Percentiles rank a stretch among this genome's conserved stretches.
These are phyloP conservation scores for Pandemis cinnamomeana DNA, from an alignment of 2,888 invertebrate species.

Conservation along the genomic window DNA sequence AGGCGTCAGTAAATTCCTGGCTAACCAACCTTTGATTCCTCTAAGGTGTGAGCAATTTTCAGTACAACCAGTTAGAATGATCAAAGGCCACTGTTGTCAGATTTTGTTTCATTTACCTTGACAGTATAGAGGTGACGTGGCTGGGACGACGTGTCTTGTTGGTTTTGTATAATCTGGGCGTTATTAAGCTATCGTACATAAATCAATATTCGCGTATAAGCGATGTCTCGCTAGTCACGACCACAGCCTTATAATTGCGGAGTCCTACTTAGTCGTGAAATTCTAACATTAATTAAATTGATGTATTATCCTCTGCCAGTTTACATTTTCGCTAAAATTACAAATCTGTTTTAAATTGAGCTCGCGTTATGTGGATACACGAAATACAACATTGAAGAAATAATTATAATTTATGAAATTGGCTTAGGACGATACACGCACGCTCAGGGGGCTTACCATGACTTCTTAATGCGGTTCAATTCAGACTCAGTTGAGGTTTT, in stretches of 20 bases:
- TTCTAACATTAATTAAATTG: conserved; percentile 3
- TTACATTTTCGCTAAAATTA: not conserved
- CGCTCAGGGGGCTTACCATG: no score
- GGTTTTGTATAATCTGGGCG: not conserved
- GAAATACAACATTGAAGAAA: not conserved
- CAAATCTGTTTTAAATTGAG: not conserved
- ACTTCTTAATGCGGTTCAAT: no score
- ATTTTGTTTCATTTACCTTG: no score
- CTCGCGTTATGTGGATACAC: not conserved
- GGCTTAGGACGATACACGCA: no score
- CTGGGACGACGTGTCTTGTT: no score
- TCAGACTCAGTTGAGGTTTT: no score
- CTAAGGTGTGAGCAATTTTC: no score
- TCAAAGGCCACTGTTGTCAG: no score
- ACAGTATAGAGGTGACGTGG: no score
- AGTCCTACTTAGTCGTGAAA: conserved; percentile 9
- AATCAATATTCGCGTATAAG: not conserved
- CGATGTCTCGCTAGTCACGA: not conserved
- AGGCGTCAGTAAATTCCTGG: no score
- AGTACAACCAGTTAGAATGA: no score
- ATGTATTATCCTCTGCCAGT: not conserved
- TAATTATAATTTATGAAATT: not conserved
- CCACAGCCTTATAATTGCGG: not conserved
- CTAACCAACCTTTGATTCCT: no score
- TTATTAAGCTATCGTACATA: not conserved